phyloP scores from a whole-genome alignment of 2,113 vertebrate genomes.

The Datnioides undecimradiatus region DNA sequence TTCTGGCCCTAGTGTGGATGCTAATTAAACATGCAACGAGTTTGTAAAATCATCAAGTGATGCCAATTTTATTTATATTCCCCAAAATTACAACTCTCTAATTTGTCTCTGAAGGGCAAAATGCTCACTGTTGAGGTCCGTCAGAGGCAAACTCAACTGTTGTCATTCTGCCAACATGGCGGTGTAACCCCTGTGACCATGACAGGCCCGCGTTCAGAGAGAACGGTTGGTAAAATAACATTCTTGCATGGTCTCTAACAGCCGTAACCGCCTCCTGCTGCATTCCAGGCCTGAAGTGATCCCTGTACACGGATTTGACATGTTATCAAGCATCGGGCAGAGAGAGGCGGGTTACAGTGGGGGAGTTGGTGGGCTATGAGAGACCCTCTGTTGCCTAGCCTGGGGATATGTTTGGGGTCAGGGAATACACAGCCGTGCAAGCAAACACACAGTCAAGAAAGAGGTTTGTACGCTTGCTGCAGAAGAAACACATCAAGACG shows the following conservation, averaged over 20 bases:
- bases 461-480: background rate
- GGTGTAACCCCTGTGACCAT: background rate
- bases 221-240: background rate
- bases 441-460: background rate
- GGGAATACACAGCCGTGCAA: background rate
- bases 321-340: slow-evolving; percentile 9
- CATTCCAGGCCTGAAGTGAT: slow-evolving; percentile 4
- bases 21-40: too few species aligned
- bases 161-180: background rate
- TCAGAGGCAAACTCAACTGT: background rate
- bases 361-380: background rate
- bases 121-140: background rate
- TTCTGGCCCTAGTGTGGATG: too few species aligned
- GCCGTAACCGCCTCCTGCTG: background rate
- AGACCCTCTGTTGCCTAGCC: slow-evolving; percentile 17
- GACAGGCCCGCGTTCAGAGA: slow-evolving; percentile 4
- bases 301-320: slow-evolving; percentile 25
- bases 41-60: background rate
- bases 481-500: background rate
- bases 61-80: too few species aligned
- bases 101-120: background rate
- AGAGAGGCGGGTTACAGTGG: background rate
- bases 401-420: background rate
- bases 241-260: background rate
- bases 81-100: too few species aligned